These are phyloP conservation scores for Kuschelorhynchus macadamiae DNA, from an alignment of 2,888 invertebrate genomes.

Conservation along the genomic window DNA sequence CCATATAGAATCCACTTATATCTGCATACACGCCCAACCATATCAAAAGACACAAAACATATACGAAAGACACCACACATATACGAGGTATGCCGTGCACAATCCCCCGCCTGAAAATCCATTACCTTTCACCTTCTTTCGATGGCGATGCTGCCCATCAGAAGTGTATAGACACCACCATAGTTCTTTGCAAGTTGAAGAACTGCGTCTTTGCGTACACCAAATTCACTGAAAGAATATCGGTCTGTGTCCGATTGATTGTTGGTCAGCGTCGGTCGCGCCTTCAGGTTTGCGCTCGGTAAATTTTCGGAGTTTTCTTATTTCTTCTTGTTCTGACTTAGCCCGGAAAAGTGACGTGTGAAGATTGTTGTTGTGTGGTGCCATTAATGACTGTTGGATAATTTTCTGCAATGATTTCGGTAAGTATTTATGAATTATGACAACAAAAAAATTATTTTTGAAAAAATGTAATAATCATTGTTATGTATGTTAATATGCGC, in stretches of 20 bases:
- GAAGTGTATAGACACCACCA: background rate
- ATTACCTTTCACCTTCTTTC: constrained; percentile 40
- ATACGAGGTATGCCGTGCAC: background rate
- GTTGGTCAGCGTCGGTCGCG: no score
- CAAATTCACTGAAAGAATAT: constrained; percentile 2
- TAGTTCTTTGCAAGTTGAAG: constrained; percentile 28
- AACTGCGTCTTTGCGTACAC: constrained; percentile 23
- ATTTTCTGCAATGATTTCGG: constrained; percentile 22
- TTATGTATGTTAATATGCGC: no score
- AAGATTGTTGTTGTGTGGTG: constrained; percentile 8
- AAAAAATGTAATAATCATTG: no score
- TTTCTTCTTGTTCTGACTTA: background rate
- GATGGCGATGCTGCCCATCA: constrained; percentile 31
- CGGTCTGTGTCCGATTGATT: constrained; percentile 1
- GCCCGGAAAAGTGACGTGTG: constrained; percentile 1
- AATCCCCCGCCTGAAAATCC: constrained; percentile 21
- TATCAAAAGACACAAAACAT: no score
- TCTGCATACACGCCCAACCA: no score
- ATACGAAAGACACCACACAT: no score
- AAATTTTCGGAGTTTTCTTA: background rate
- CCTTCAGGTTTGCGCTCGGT: background rate
- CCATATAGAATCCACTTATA: no score
- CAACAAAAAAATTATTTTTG: no score
- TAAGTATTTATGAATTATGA: no score
- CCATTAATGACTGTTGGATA: constrained; percentile 27